These are phyloP conservation scores for Lucilia sericata DNA, from an alignment of 1,140 invertebrate species.

Conservation along the genomic window DNA sequence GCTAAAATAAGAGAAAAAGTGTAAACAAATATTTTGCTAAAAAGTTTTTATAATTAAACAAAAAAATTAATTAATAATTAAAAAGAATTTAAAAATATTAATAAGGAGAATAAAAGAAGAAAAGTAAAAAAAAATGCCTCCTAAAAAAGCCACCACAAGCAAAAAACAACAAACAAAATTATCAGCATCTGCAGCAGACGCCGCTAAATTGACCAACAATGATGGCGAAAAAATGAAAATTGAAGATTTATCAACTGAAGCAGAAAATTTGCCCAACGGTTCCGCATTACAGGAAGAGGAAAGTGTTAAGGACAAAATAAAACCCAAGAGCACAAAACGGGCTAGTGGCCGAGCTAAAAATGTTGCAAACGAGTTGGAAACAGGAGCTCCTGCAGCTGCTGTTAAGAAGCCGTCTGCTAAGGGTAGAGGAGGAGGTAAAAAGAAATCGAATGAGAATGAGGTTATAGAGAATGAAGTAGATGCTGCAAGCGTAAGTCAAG, in stretches of 20 bases:
- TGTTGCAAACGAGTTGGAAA: neutral
- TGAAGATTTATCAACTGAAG: neutral
- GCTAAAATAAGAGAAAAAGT: neutral
- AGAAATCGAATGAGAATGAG: constrained; percentile 27
- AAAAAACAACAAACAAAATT: neutral
- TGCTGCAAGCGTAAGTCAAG: neutral
- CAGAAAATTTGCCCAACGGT: neutral
- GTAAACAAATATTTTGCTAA: neutral
- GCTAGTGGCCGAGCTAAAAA: neutral
- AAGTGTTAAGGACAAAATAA: neutral
- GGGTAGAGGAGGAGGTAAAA: constrained; percentile 36
- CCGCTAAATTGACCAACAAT: neutral
- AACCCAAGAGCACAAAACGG: neutral
- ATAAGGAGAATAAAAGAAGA: neutral
- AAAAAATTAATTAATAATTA: neutral
- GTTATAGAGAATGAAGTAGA: neutral
- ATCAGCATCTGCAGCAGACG: neutral
- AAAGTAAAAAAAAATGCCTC: neutral
- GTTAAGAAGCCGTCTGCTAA: constrained; percentile 7
- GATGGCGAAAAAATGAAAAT: neutral
- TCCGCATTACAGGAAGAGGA: neutral
- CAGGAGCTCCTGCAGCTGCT: neutral
- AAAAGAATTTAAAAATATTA: neutral
- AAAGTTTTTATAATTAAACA: neutral
- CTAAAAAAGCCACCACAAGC: neutral